Evolutionary conservation across 2,113 vertebrate genomes (phyloP).

Genomic region (Orycteropus afer): DNA sequence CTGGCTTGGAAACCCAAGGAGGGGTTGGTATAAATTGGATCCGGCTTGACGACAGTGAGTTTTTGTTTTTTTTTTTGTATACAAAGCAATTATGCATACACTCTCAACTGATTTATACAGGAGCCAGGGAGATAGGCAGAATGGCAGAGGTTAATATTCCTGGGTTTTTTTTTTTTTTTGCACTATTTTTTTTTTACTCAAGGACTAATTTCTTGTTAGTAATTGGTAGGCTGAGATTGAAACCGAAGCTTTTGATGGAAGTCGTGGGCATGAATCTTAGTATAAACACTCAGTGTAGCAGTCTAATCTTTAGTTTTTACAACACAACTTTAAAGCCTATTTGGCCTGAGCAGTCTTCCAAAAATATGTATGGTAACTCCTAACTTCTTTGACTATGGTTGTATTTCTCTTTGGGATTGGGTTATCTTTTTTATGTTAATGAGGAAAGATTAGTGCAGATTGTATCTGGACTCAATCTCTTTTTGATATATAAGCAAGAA

Average conservation of each 20-base stretch:
- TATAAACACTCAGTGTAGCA: neutral
- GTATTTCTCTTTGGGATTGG: no score
- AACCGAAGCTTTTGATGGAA: neutral
- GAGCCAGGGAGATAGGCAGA: neutral
- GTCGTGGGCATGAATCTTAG: neutral
- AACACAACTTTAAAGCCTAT: slow-evolving; percentile 12
- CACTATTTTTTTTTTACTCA: neutral
- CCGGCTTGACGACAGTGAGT: no score
- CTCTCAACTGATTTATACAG: neutral
- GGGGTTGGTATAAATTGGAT: no score
- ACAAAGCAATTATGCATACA: neutral
- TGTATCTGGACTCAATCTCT: no score
- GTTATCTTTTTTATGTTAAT: no score
- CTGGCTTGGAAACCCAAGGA: no score
- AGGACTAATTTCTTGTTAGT: neutral
- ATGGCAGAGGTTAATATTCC: neutral
- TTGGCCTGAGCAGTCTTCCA: slow-evolving; percentile 1
- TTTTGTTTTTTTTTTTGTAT: no score
- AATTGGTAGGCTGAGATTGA: neutral
- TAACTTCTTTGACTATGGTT: no score
- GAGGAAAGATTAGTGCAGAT: no score
- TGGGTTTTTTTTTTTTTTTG: no score
- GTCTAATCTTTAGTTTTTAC: slow-evolving; percentile 14
- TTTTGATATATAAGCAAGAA: no score
- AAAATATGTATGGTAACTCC: no score